These are phyloP conservation scores for Prochilodus magdalenae DNA, from an alignment of 2,113 vertebrate genomes.

Conservation along the genomic window DNA sequence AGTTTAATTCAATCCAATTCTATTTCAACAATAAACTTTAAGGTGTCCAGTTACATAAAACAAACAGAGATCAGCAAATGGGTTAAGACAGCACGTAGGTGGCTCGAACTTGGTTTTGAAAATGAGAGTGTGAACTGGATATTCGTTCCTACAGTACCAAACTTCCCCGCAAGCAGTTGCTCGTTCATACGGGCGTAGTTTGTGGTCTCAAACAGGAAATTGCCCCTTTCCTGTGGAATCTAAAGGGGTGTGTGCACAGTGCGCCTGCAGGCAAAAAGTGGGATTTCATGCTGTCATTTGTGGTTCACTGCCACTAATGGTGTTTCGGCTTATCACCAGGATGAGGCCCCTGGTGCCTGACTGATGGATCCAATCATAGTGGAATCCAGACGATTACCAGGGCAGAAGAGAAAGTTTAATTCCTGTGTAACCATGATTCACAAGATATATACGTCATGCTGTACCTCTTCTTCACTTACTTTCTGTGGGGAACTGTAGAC, in stretches of 20 bases:
- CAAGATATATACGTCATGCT: not conserved
- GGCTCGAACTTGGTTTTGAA: not conserved
- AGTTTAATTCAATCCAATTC: not conserved
- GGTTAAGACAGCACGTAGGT: not conserved
- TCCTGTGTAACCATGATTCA: no score
- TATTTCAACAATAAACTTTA: no score
- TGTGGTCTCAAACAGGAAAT: constrained; percentile 80
- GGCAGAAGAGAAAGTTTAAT: not conserved
- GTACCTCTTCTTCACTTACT: not conserved
- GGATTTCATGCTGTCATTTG: constrained; percentile 39
- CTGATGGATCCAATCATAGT: not conserved
- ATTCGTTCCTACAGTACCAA: constrained; percentile 22
- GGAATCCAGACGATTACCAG: not conserved
- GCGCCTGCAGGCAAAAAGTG: constrained; percentile 44
- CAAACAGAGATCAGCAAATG: not conserved
- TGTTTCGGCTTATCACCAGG: constrained; percentile 67
- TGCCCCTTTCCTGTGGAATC: constrained; percentile 74
- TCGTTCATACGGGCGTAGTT: constrained; percentile 58
- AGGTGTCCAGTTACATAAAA: no score
- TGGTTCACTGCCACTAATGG: constrained; percentile 66
- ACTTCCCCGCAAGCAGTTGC: not conserved
- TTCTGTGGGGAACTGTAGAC: no score
- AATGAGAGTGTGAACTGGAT: constrained; percentile 1
- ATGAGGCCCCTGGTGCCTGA: constrained; percentile 59
- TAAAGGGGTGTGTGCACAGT: constrained; percentile 65